Percentiles rank a stretch among this genome's conserved stretches.
These are phyloP conservation scores for Sinelater perroti DNA, from an alignment of 2,888 invertebrate species.

Conservation along the genomic window DNA sequence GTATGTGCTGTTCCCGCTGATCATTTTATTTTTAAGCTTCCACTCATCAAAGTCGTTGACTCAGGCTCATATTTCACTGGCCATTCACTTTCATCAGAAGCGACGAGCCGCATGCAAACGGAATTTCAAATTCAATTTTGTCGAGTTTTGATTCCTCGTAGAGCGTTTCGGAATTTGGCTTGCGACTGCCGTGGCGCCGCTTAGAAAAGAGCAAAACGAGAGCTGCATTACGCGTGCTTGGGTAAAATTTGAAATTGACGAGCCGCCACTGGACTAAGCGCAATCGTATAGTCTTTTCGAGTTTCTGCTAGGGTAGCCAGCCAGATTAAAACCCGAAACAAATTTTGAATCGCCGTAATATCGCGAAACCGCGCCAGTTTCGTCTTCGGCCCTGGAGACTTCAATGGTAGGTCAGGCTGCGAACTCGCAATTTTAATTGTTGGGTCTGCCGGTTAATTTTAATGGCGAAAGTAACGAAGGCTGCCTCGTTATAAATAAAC, in stretches of 20 bases:
- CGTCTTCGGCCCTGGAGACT: conserved; percentile 7
- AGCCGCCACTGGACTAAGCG: conserved; percentile 6
- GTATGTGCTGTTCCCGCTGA: no score
- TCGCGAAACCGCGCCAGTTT: not conserved
- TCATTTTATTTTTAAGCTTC: conserved; percentile 1
- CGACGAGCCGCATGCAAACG: not conserved
- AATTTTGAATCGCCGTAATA: not conserved
- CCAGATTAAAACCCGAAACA: not conserved
- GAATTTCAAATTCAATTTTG: conserved; percentile 6
- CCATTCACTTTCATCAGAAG: conserved; percentile 2
- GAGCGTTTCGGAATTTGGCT: not conserved
- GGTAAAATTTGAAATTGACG: not conserved
- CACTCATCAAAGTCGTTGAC: conserved; percentile 7
- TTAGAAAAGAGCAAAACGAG: no score
- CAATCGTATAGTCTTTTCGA: no score
- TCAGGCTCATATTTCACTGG: not conserved
- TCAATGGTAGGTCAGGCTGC: conserved; percentile 16
- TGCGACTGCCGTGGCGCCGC: no score
- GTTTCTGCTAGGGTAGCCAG: no score
- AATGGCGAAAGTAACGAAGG: no score
- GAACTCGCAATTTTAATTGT: conserved; percentile 3
- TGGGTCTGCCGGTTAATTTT: no score
- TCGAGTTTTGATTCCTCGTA: not conserved
- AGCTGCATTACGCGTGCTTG: no score
- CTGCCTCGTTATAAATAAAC: no score